Conservation (phyloP, 2,888 invertebrate species). For the Cactoblastis cactorum region DNA sequence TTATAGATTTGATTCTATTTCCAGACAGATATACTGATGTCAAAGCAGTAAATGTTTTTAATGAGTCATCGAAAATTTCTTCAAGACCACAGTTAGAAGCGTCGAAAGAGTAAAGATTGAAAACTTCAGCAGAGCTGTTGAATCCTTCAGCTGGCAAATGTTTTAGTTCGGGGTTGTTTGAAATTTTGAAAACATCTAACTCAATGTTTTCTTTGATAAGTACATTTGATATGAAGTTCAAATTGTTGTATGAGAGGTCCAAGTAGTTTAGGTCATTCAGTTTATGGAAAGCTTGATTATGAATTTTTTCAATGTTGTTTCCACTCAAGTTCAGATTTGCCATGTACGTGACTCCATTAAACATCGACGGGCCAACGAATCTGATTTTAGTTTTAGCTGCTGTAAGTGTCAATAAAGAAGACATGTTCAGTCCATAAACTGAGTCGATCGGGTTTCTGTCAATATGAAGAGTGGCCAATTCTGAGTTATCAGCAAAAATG, state of each 20-base stretch:
- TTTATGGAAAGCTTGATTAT: constrained; percentile 83
- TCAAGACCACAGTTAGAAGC: constrained; percentile 86
- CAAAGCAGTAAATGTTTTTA: constrained; percentile 85
- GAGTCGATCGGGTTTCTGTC: constrained; percentile 84
- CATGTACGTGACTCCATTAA: constrained; percentile 81
- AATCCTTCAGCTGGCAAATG: constrained; percentile 84
- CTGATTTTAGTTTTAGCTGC: constrained; percentile 84
- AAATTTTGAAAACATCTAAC: constrained; percentile 84
- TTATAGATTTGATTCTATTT: constrained; percentile 81
- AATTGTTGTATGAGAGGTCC: constrained; percentile 85
- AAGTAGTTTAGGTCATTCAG: constrained; percentile 83
- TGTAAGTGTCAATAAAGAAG: constrained; percentile 83
- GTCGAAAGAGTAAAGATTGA: constrained; percentile 84
- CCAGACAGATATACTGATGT: constrained; percentile 83
- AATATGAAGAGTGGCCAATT: constrained; percentile 83
- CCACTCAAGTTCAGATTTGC: constrained; percentile 84
- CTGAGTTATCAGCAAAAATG: constrained; percentile 82
- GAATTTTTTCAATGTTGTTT: constrained; percentile 84
- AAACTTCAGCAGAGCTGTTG: constrained; percentile 78
- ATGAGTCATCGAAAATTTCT: constrained; percentile 80
- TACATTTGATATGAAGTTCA: constrained; percentile 83
- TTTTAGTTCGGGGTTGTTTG: constrained; percentile 83
- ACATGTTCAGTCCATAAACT: constrained; percentile 80
- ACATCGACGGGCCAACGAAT: constrained; percentile 82
- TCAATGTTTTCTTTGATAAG: constrained; percentile 85